Percentiles rank a stretch among this genome's conserved stretches.
phyloP scores from a whole-genome alignment of 2,113 vertebrate genomes.

The Chaenogobius annularis region DNA sequence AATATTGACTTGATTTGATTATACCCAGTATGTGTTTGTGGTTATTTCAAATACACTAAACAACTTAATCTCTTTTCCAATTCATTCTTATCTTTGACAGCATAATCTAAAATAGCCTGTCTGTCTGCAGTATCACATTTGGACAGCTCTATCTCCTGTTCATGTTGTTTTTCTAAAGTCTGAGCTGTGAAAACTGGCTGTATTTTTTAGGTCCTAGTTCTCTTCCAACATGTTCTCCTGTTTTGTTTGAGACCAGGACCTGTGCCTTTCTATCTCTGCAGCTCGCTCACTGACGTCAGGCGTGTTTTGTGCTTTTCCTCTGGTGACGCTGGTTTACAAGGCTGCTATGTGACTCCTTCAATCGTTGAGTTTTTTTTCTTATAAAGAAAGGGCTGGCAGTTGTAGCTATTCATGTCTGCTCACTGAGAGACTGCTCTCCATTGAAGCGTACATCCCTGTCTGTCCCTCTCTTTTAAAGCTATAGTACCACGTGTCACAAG shows the following conservation, averaged over 20 bases:
- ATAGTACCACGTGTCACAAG: background rate
- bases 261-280: constrained; percentile 29
- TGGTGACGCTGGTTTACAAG: constrained; percentile 52
- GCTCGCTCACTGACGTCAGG: constrained; percentile 39
- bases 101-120: background rate
- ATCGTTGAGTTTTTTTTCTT: constrained; percentile 57
- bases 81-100: background rate
- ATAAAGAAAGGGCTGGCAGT: constrained; percentile 57
- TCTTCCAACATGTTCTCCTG: constrained; percentile 12
- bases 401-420: constrained; percentile 52
- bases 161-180: background rate
- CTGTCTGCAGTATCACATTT: background rate
- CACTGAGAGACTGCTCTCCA: constrained; percentile 55
- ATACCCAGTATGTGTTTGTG: background rate
- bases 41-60: constrained; percentile 1
- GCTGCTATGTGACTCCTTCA: constrained; percentile 50
- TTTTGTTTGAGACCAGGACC: constrained; percentile 22
- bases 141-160: background rate
- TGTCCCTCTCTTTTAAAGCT: constrained; percentile 20
- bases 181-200: background rate
- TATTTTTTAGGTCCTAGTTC: constrained; percentile 7
- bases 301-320: constrained; percentile 49
- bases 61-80: background rate
- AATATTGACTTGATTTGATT: constrained; percentile 8
- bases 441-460: constrained; percentile 46